These are phyloP conservation scores for Ceraclea dissimilis DNA, from an alignment of 2,888 invertebrate species.

Conservation along the genomic window DNA sequence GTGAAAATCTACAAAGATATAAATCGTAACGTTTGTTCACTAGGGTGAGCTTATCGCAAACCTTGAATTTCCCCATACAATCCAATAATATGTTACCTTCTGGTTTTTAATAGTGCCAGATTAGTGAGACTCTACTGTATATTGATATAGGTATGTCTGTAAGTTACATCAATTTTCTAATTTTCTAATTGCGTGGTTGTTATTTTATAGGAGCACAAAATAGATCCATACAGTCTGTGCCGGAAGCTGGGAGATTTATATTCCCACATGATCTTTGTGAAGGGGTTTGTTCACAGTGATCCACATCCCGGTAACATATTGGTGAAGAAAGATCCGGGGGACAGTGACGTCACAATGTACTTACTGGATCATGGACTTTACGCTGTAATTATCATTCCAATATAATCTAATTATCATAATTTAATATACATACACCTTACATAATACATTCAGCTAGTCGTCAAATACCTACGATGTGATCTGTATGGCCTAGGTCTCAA, in stretches of 20 bases:
- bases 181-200: neutral
- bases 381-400: constrained; percentile 75
- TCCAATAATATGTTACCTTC: neutral
- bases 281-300: constrained; percentile 93
- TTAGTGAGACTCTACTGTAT: too few relatives aligned
- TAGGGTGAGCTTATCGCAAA: too few relatives aligned
- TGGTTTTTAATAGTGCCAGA: too few relatives aligned
- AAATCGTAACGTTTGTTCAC: too few relatives aligned
- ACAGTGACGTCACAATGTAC: constrained; percentile 52
- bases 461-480: too few relatives aligned
- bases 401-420: neutral
- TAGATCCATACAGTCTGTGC: constrained; percentile 69
- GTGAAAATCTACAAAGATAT: too few relatives aligned
- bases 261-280: constrained; percentile 95
- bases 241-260: constrained; percentile 83
- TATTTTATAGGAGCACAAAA: constrained; percentile 48
- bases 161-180: too few relatives aligned
- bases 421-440: neutral
- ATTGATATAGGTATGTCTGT: too few relatives aligned
- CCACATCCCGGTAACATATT: constrained; percentile 97
- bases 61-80: neutral
- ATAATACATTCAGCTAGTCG: too few relatives aligned
- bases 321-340: constrained; percentile 53
- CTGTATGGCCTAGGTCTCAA: too few relatives aligned
- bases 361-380: constrained; percentile 95